Evolutionary conservation across 2,113 vertebrate species (phyloP).

Genomic region (Polypterus bichir): DNA sequence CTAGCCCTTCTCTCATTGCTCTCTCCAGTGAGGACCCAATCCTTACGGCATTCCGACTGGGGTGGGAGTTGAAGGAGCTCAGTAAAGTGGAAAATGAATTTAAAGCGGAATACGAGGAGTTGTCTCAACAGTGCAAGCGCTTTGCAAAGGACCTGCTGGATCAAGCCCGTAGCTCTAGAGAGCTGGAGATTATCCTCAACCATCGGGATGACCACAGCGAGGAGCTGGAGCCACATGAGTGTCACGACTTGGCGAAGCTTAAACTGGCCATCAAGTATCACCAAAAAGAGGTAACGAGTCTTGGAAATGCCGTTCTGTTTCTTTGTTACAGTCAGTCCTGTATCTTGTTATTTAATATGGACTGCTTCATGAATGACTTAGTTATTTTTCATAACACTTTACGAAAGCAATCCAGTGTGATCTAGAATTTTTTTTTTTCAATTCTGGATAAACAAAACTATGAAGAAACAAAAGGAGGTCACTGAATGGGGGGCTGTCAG

Average conservation of each 20-base stretch:
- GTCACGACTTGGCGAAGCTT: constrained; percentile 87
- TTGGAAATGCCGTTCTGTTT: too few species aligned
- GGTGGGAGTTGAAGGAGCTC: constrained; percentile 95
- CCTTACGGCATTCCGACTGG: constrained; percentile 84
- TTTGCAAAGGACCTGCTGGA: constrained; percentile 96
- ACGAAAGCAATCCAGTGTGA: too few species aligned
- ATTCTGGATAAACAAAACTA: too few species aligned
- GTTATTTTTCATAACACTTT: too few species aligned
- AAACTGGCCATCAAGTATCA: constrained; percentile 98
- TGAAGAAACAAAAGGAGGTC: too few species aligned
- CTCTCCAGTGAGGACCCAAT: constrained; percentile 79
- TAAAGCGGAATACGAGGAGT: constrained; percentile 93
- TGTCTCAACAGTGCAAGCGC: constrained; percentile 91
- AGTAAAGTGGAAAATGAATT: constrained; percentile 98
- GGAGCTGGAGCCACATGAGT: constrained; percentile 81
- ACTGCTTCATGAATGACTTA: too few species aligned
- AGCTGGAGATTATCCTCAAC: constrained; percentile 91
- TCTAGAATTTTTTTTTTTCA: too few species aligned
- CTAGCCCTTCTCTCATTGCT: constrained; percentile 88
- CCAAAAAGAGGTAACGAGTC: constrained; percentile 83
- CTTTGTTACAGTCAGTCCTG: too few species aligned
- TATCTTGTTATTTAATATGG: too few species aligned
- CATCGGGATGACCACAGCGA: constrained; percentile 91
- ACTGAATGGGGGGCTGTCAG: too few species aligned
- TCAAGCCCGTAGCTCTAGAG: constrained; percentile 84